Conservation (phyloP, 1,140 invertebrate genomes). For the Drosophila bocki region DNA sequence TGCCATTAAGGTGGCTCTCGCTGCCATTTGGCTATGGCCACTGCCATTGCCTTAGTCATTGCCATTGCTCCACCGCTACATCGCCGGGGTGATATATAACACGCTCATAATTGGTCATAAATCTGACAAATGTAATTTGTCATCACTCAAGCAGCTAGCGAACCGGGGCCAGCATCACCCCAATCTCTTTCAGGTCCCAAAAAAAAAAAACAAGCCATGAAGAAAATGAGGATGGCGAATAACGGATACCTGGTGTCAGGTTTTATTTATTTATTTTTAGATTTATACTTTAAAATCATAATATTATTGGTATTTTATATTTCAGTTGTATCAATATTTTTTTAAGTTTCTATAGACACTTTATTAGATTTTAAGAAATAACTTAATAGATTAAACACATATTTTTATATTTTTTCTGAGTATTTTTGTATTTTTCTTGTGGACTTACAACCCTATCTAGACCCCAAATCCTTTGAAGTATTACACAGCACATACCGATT, state of each 20-base stretch:
- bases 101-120: conserved; percentile 85
- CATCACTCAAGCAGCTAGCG: conserved; percentile 80
- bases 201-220: conserved; percentile 11
- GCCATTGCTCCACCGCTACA: background rate
- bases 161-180: conserved; percentile 35
- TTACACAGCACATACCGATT: background rate
- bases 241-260: conserved; percentile 12
- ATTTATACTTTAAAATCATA: too few relatives aligned
- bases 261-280: background rate
- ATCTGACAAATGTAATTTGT: conserved; percentile 85
- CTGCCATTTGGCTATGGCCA: conserved; percentile 32
- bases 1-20: conserved; percentile 78
- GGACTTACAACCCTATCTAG: background rate
- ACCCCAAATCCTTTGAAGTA: conserved; percentile 6
- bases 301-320: background rate
- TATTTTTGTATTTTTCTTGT: background rate
- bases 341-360: background rate
- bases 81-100: conserved; percentile 80
- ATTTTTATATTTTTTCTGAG: background rate
- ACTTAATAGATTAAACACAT: background rate
- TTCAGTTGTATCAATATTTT: background rate
- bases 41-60: conserved; percentile 21
- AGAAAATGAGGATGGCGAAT: background rate
- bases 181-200: conserved; percentile 1
- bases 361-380: background rate